These are phyloP conservation scores for Papilio glaucus DNA, from an alignment of 1,140 invertebrate genomes.

Conservation along the genomic window DNA sequence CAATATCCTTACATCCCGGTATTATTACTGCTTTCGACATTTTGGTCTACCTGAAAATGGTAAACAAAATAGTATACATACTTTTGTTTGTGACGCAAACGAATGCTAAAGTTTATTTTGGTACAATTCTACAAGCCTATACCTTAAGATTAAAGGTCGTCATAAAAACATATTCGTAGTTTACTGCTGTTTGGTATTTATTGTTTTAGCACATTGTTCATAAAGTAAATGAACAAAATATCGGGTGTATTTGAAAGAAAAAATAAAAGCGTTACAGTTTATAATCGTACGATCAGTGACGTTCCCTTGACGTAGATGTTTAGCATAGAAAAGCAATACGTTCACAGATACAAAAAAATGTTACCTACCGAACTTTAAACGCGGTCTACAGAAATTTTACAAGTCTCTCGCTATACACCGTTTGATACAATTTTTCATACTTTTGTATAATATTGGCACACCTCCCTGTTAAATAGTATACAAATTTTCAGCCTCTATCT, in stretches of 20 bases:
- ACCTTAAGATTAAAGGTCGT: conserved; percentile 57
- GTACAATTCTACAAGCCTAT: conserved; percentile 41
- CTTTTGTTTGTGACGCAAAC: conserved; percentile 80
- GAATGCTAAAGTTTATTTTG: conserved; percentile 68
- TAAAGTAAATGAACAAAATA: conserved; percentile 48
- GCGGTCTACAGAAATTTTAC: too few species aligned
- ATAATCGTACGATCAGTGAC: conserved; percentile 65
- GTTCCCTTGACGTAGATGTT: conserved; percentile 48
- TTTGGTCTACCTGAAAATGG: conserved; percentile 67
- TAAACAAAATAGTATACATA: conserved; percentile 72
- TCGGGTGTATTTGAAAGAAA: conserved; percentile 59
- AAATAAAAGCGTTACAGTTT: conserved; percentile 57
- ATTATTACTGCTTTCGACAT: conserved; percentile 78
- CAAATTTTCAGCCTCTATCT: too few species aligned
- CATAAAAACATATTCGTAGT: conserved; percentile 69
- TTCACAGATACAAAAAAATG: conserved; percentile 37
- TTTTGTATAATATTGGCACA: too few species aligned
- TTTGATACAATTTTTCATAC: too few species aligned
- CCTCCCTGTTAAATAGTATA: too few species aligned
- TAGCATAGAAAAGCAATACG: conserved; percentile 9
- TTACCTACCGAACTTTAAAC: too few species aligned
- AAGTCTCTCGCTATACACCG: too few species aligned
- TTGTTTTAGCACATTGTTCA: conserved; percentile 55
- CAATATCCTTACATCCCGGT: conserved; percentile 72
- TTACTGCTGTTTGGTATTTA: conserved; percentile 42